Evolutionary conservation across 2,888 invertebrate species (phyloP).

Genomic region (Penaeus monodon): DNA sequence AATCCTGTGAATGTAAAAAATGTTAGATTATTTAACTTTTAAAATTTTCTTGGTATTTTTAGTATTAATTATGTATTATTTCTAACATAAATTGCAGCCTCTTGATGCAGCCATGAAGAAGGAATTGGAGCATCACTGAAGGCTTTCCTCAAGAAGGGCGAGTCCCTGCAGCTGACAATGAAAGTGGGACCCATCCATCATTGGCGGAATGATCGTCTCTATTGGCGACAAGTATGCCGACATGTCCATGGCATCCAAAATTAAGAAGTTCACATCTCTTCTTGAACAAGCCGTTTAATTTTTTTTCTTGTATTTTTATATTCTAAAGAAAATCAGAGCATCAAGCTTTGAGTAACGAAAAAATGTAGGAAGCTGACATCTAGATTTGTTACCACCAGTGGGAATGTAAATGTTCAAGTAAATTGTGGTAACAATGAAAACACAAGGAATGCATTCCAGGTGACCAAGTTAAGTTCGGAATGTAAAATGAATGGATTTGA

Average conservation of each 20-base stretch:
- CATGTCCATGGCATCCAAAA: conserved; percentile 94
- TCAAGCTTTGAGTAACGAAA: background rate
- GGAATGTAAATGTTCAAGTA: background rate
- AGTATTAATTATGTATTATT: background rate
- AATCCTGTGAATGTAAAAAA: background rate
- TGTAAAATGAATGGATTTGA: background rate
- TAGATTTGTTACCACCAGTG: background rate
- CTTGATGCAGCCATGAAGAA: conserved; percentile 84
- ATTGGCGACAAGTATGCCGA: conserved; percentile 97
- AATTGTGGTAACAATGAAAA: background rate
- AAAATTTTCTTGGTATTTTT: background rate
- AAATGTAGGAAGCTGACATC: background rate
- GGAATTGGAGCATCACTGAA: conserved; percentile 85
- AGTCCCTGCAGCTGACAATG: conserved; percentile 84
- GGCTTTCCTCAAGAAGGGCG: conserved; percentile 86
- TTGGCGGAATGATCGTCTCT: conserved; percentile 95
- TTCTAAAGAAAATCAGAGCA: background rate
- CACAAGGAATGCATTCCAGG: background rate
- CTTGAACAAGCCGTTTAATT: conserved; percentile 82
- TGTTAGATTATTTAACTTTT: background rate
- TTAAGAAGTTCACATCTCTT: conserved; percentile 88
- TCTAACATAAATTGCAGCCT: conserved; percentile 71
- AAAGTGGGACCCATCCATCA: conserved; percentile 84
- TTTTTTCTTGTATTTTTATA: background rate
- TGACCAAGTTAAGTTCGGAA: conserved; percentile 1